phyloP scores from a whole-genome alignment of 92 coral and sea anemone species.

The Porites rus region DNA sequence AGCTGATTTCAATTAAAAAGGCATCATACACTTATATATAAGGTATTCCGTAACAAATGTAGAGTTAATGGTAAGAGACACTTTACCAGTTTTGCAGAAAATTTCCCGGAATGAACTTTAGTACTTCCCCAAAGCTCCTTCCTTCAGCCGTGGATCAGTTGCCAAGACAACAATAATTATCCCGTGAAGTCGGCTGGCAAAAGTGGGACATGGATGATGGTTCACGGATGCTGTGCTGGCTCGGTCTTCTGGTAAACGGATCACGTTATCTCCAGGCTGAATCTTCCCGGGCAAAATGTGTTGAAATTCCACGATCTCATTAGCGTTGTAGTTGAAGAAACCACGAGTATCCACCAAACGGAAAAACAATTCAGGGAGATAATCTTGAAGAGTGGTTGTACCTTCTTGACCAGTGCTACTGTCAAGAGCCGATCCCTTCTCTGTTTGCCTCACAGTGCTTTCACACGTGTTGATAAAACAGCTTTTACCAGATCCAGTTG shows the following conservation, averaged over 20 bases:
- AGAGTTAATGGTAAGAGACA: too few relatives aligned
- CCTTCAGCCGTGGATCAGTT: constrained; percentile 59
- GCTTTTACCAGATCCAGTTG: constrained; percentile 78
- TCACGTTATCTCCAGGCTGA: constrained; percentile 61
- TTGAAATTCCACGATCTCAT: constrained; percentile 57
- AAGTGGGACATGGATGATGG: background rate
- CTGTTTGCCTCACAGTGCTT: constrained; percentile 51
- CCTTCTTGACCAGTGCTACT: constrained; percentile 62
- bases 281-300: constrained; percentile 60
- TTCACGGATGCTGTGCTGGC: background rate
- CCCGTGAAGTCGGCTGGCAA: constrained; percentile 64
- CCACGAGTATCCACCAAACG: constrained; percentile 74
- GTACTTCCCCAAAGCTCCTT: constrained; percentile 57
- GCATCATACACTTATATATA: too few relatives aligned
- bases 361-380: constrained; percentile 65
- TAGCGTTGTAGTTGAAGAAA: constrained; percentile 53
- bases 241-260: background rate
- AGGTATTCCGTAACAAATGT: too few relatives aligned
- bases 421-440: constrained; percentile 60
- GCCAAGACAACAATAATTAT: constrained; percentile 66
- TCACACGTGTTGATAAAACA: constrained; percentile 75
- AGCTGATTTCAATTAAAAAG: too few relatives aligned
- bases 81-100: constrained; percentile 50
- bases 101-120: constrained; percentile 59
- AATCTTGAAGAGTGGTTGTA: constrained; percentile 61